Evolutionary conservation across 1,140 invertebrate genomes (phyloP).

Genomic region (Ceratina japonica): DNA sequence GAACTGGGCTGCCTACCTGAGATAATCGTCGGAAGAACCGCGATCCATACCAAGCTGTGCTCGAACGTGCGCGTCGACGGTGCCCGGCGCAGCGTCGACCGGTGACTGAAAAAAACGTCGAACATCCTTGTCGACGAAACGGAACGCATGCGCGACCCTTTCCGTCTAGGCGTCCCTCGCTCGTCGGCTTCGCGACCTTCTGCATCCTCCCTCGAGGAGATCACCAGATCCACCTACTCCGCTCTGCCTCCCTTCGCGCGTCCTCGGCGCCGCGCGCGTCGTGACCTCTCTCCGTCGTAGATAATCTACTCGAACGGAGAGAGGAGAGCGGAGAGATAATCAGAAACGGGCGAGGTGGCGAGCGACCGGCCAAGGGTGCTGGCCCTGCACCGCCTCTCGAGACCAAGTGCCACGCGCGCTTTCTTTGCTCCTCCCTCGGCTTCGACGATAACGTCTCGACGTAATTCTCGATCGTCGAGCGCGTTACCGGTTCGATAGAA

Average conservation of each 20-base stretch:
- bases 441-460: neutral
- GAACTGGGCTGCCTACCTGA: constrained; percentile 10
- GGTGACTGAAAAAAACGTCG: constrained; percentile 77
- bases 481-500: no score
- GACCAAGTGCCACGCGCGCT: constrained; percentile 25
- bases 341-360: neutral
- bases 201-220: constrained; percentile 54
- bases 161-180: constrained; percentile 36
- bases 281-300: constrained; percentile 15
- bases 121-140: constrained; percentile 65
- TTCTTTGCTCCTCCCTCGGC: constrained; percentile 12
- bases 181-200: constrained; percentile 53
- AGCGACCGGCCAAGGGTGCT: neutral
- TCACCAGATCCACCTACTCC: constrained; percentile 52
- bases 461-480: no score
- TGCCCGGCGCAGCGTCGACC: constrained; percentile 76
- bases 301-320: constrained; percentile 32
- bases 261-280: neutral
- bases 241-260: neutral
- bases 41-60: constrained; percentile 20
- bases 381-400: constrained; percentile 22
- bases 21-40: neutral
- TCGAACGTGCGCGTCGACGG: constrained; percentile 63
- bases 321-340: constrained; percentile 29
- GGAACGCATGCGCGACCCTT: constrained; percentile 70